Evolutionary conservation across 2,888 invertebrate species (phyloP), one percentile per base, ranked within the genome.

Genomic region (Caenorhabditis japonica): DNA sequence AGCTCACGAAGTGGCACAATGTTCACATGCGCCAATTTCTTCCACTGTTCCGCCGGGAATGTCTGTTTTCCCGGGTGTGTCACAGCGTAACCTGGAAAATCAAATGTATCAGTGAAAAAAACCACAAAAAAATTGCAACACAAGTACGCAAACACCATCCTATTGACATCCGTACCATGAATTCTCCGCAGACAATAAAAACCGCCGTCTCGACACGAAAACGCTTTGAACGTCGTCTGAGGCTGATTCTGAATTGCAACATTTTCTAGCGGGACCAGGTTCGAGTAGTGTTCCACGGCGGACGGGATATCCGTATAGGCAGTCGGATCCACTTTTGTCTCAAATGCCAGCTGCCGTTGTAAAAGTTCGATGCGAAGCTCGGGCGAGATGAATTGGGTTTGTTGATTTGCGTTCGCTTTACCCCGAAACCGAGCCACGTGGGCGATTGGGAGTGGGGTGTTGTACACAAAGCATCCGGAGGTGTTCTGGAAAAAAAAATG

Each of bases 1-100:
- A 94, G 93, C 88, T 97, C 95, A 87, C 93, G 92, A 66, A 97
- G 90, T 84, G 93, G 93, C 71, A 97, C 94, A 82, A 97, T 92
- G 90, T 97, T 97, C 84, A 96, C 94, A 90, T 97, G 97, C 2
- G 56, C 46, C 64, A 97, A 90, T 89, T 94, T 93, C 88, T 94
- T 95, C 97, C 97, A 97, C 90, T 93, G 91, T 84, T 97, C 96
- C 41, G 96, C 93, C 82, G 93, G 90, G 27, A 92, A 90, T 90
- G 94, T 92, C 88, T 93, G 93, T 87, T 95, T 94, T 19, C 72
- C 72, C 41, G 93, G 92, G 83, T 93, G 93, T 80, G 92, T 92
- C 80, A 94, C 89, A 38, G 93, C 92, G 87, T 93, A 93, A 88
- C 93, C 93, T 93, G 19, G 39, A 69, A 59, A 33, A 84, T 13